Percentiles rank a stretch among this genome's conserved stretches.
phyloP scores from a whole-genome alignment of 2,797 vertebrate genomes.

The Phylloscopus collybita region DNA sequence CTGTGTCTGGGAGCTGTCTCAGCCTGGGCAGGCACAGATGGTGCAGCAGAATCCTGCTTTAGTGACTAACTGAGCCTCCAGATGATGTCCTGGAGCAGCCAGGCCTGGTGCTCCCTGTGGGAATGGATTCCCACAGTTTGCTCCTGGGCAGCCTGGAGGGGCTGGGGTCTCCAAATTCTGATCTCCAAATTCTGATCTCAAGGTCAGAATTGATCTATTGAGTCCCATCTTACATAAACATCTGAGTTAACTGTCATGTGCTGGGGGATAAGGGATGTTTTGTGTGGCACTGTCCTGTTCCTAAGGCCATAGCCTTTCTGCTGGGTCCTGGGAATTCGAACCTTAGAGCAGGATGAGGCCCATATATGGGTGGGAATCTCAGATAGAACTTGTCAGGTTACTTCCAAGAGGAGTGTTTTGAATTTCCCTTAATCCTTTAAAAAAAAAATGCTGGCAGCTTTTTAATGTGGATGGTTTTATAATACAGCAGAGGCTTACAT shows the following conservation, averaged over 20 bases:
- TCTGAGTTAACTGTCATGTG: slow-evolving; percentile 72
- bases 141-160: not conserved
- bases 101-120: fast-evolving
- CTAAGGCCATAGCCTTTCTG: slow-evolving; percentile 29
- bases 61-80: not conserved
- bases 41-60: not conserved
- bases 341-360: not conserved
- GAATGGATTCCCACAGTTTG: not conserved
- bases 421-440: not conserved
- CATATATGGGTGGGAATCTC: not conserved
- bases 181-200: not conserved
- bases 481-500: not conserved
- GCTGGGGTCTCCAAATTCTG: not conserved
- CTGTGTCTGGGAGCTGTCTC: not conserved
- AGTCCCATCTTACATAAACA: slow-evolving; percentile 60
- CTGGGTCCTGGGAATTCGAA: not conserved
- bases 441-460: not conserved
- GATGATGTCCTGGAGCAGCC: not conserved
- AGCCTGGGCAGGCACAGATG: not conserved
- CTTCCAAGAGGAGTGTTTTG: not conserved
- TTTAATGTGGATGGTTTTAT: not conserved
- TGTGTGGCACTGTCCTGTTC: slow-evolving; percentile 53
- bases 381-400: not conserved
- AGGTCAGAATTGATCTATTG: slow-evolving; percentile 63
- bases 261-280: slow-evolving; percentile 65